phyloP scores from a whole-genome alignment of 2,888 invertebrate species.

The Torymus aiolomorphi region DNA sequence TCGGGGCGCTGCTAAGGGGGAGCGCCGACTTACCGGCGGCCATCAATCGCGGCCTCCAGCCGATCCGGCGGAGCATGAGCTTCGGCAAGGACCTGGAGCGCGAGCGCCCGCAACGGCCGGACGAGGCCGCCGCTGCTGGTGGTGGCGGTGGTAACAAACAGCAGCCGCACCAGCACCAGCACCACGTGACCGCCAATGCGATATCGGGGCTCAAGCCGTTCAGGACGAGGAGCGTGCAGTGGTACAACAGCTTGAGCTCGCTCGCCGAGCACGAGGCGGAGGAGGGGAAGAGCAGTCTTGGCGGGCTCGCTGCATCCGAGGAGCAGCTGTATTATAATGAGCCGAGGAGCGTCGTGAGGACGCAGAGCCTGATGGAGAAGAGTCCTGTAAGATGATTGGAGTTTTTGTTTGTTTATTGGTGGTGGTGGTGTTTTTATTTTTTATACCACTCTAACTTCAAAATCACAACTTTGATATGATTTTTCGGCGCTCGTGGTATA shows the following conservation, averaged over 20 bases:
- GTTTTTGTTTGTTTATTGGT: too few relatives aligned
- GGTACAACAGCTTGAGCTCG: conserved; percentile 72
- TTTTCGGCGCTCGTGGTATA: too few relatives aligned
- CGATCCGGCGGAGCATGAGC: conserved; percentile 71
- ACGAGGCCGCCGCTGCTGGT: too few relatives aligned
- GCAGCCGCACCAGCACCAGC: conserved; percentile 54
- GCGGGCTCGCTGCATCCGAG: conserved; percentile 46
- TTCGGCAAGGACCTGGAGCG: conserved; percentile 70
- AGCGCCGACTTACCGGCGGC: conserved; percentile 71
- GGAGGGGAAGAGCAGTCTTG: conserved; percentile 36
- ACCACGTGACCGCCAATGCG: neutral
- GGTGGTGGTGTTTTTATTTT: neutral
- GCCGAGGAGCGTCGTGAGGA: conserved; percentile 62
- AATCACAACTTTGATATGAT: too few relatives aligned
- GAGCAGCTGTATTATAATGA: conserved; percentile 43
- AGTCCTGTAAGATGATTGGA: conserved; percentile 63
- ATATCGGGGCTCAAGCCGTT: conserved; percentile 55
- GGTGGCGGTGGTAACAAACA: neutral
- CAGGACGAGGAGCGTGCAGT: conserved; percentile 66
- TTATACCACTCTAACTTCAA: neutral
- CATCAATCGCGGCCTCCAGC: conserved; percentile 70
- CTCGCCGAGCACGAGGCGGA: conserved; percentile 68
- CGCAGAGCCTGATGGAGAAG: conserved; percentile 66
- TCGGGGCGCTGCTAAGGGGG: conserved; percentile 68
- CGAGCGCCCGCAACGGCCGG: conserved; percentile 57